Percentiles rank a stretch among this genome's conserved stretches.
These are phyloP conservation scores for Gryon sp. DNA, from an alignment of 1,140 invertebrate species.

Conservation along the genomic window DNA sequence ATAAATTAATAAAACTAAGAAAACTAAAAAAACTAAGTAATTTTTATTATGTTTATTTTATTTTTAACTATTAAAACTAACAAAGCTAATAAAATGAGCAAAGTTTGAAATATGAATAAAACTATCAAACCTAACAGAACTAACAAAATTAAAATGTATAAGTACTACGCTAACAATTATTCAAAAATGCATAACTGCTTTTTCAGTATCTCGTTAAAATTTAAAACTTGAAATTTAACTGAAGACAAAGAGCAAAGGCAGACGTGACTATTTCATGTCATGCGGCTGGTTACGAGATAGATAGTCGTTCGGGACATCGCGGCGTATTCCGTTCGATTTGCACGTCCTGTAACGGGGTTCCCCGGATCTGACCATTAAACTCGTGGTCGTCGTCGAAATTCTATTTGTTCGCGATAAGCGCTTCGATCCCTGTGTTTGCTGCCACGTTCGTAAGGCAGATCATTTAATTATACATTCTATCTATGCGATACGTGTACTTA, in stretches of 20 bases:
- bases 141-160: too few relatives aligned
- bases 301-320: slow-evolving; percentile 76
- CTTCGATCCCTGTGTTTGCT: slow-evolving; percentile 63
- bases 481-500: slow-evolving; percentile 43
- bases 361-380: slow-evolving; percentile 48
- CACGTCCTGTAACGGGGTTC: slow-evolving; percentile 66
- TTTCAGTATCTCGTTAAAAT: too few relatives aligned
- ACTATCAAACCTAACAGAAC: too few relatives aligned
- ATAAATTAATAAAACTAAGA: too few relatives aligned
- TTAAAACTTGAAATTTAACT: too few relatives aligned
- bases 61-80: too few relatives aligned
- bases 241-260: slow-evolving; percentile 53
- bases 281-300: slow-evolving; percentile 69
- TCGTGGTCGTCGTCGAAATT: slow-evolving; percentile 60
- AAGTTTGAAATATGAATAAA: too few relatives aligned
- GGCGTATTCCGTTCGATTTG: slow-evolving; percentile 72
- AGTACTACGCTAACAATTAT: too few relatives aligned
- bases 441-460: slow-evolving; percentile 40
- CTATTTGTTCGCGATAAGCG: slow-evolving; percentile 69
- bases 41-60: too few relatives aligned
- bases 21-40: too few relatives aligned
- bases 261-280: slow-evolving; percentile 57
- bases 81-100: too few relatives aligned
- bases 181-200: too few relatives aligned
- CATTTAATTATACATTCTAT: slow-evolving; percentile 56